Percentiles rank a stretch among this genome's conserved stretches.
phyloP scores from a whole-genome alignment of 2,113 vertebrate genomes.

The Seriola aureovittata region DNA sequence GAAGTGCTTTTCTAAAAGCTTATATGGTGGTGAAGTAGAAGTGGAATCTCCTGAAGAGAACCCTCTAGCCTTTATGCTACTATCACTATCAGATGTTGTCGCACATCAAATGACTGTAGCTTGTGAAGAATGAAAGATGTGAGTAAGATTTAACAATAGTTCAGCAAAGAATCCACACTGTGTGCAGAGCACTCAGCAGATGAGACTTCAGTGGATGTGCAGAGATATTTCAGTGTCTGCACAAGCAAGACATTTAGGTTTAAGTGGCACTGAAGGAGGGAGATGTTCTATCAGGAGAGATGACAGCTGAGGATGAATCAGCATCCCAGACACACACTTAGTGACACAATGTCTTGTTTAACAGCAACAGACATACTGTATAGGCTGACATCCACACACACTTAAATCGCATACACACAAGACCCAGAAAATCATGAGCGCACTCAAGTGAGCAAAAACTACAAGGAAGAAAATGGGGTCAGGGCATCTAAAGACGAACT shows the following conservation, averaged over 20 bases:
- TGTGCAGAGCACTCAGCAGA: background rate
- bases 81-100: slow-evolving; percentile 44
- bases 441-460: slow-evolving; percentile 60
- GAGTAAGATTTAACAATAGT: slow-evolving; percentile 3
- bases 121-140: slow-evolving; percentile 4
- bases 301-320: slow-evolving; percentile 34
- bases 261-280: slow-evolving; percentile 10
- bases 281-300: slow-evolving; percentile 5
- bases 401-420: slow-evolving; percentile 4
- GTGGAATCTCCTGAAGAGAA: slow-evolving; percentile 40
- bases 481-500: slow-evolving; percentile 52
- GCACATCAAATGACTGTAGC: slow-evolving; percentile 42
- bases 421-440: slow-evolving; percentile 40
- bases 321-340: slow-evolving; percentile 6
- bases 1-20: slow-evolving; percentile 36
- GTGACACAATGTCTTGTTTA: slow-evolving; percentile 27
- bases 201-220: background rate
- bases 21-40: slow-evolving; percentile 19
- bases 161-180: background rate
- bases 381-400: slow-evolving; percentile 14
- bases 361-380: slow-evolving; percentile 23
- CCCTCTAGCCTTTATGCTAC: slow-evolving; percentile 41
- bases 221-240: background rate
- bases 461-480: slow-evolving; percentile 64
- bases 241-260: background rate